Evolutionary conservation across 2,888 invertebrate species (phyloP).

Genomic region (Drosophila birchii): DNA sequence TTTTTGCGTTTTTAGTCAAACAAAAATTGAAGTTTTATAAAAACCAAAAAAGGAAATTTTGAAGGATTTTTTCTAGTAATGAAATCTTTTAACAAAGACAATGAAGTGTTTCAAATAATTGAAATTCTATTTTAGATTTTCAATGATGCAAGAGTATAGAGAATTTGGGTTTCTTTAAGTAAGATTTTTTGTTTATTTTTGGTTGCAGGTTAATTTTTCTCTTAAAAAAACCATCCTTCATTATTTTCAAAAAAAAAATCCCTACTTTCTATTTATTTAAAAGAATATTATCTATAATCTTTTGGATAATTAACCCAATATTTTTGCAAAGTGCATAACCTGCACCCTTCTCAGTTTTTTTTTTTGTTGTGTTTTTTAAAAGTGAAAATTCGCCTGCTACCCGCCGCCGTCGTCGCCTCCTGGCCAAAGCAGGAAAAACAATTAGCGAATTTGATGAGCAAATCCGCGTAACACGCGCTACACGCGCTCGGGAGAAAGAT

Average conservation of each 20-base stretch:
- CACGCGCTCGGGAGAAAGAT: background rate
- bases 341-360: conserved; percentile 1
- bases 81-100: background rate
- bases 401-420: background rate
- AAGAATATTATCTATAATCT: too few species aligned
- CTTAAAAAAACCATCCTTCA: too few species aligned
- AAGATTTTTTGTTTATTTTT: too few species aligned
- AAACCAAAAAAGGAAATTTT: background rate
- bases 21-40: background rate
- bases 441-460: conserved; percentile 79
- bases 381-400: background rate
- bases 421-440: conserved; percentile 74
- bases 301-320: background rate
- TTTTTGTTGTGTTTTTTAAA: background rate
- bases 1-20: too few species aligned
- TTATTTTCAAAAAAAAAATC: too few species aligned
- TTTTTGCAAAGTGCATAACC: background rate
- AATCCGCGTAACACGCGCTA: conserved; percentile 72
- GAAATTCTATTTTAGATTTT: too few species aligned
- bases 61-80: background rate
- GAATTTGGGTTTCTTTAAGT: too few species aligned
- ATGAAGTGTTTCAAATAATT: background rate
- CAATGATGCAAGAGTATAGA: too few species aligned
- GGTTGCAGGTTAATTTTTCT: too few species aligned
- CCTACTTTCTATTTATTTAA: too few species aligned